Evolutionary conservation across 2,113 vertebrate species (phyloP).

Genomic region (cattle (Bos taurus)): ARS-UCD2.0 NC_037332.1:82352001-82352500

Average conservation of each 20-base stretch:
- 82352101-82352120: not conserved
- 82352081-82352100: not conserved
- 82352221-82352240: not conserved
- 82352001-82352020: fast-evolving
- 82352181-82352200: not conserved
- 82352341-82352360: not conserved
- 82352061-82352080: not conserved
- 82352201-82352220: not conserved
- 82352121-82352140: not conserved
- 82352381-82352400: not conserved
- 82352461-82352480: not conserved
- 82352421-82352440: not conserved
- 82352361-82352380: not conserved
- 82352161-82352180: not conserved
- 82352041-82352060: not conserved
- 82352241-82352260: not conserved
- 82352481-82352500: not conserved
- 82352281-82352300: not conserved
- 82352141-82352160: not conserved
- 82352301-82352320: not conserved
- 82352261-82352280: not conserved
- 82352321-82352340: not conserved
- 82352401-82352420: not conserved
- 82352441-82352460: not conserved
- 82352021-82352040: not conserved